Evolutionary conservation across 2,113 vertebrate species (phyloP), one percentile per base, ranked within the genome.

Genomic region (Brienomyrus longianalis): DNA sequence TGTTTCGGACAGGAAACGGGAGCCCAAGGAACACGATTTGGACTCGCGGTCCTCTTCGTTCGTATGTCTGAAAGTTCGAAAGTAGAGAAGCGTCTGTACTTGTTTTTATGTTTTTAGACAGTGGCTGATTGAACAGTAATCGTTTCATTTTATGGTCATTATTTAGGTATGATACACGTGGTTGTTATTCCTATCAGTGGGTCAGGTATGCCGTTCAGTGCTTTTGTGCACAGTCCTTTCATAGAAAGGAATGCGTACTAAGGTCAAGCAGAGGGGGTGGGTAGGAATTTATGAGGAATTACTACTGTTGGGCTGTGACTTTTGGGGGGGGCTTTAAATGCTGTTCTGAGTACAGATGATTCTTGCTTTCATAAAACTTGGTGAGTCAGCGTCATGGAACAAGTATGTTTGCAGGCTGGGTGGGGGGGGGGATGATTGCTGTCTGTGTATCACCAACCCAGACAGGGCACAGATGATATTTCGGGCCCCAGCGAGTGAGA

Each of bases 211-310:
- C 80, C 88, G 86, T 59, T 74, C 47, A 52, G 31, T 19, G 31
- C 56, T 7, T 83, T 83, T n/a, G 23, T 62, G 88, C 89, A 86
- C 54, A 39, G 66, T 80, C 15, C 90, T 89, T 89, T 89, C 88
- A 48, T 90, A 92, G 80, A 91, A 91, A 92, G 85, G 83, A 89
- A 87, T 92, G 92, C 92, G 85, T 66, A 87, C 89, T 91, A 89
- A 91, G 87, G 87, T 92, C 87, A 86, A 51, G 59, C 39, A 51
- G 52, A 88, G 47, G 50, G 48, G 59, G 9, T 48, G 51, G 84
- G 50, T 31, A 2, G 39, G 19, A 35, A 85, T 70, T 56, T 66
- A 51, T 51, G 52, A 83, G 77, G 56, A 48, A 35, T 83, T 54
- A 54, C 43, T 85, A 85, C 87, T 80, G 84, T 77, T n/a, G 59